phyloP scores from a whole-genome alignment of 2,113 vertebrate species.

The Cacatua alba region DNA sequence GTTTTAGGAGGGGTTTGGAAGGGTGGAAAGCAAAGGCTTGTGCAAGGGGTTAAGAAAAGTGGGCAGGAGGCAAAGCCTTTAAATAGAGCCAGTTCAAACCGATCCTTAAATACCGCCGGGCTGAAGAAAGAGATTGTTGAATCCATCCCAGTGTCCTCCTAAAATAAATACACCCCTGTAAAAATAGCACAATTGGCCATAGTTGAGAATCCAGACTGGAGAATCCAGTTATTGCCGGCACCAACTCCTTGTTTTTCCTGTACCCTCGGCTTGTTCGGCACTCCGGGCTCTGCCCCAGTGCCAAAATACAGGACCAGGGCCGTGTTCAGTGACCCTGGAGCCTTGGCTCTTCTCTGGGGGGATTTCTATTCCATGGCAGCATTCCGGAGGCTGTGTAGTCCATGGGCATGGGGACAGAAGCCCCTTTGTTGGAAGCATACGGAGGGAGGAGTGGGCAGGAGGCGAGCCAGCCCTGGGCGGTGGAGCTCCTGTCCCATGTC shows the following conservation, averaged over 20 bases:
- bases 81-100: conserved; percentile 32
- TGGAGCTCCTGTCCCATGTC: not conserved
- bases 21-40: not conserved
- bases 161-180: conserved; percentile 51
- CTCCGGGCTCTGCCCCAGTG: not conserved
- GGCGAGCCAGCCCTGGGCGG: not conserved
- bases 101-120: not conserved
- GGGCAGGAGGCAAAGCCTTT: conserved; percentile 36
- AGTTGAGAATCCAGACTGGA: conserved; percentile 16
- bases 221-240: conserved; percentile 4
- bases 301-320: not conserved
- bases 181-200: conserved; percentile 33
- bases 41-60: conserved; percentile 54
- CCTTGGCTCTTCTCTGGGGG: not conserved
- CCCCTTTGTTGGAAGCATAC: not conserved
- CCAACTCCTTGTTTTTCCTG: not conserved
- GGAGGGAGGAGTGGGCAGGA: not conserved
- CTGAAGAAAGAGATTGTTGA: conserved; percentile 18
- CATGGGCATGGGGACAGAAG: not conserved
- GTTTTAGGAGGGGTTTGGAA: not conserved
- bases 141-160: conserved; percentile 1
- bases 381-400: rapidly evolving
- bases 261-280: not conserved
- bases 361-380: not conserved
- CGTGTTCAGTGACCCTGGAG: not conserved